phyloP scores from a whole-genome alignment of 2,113 vertebrate species.

The Rousettus leschenaultii region DNA sequence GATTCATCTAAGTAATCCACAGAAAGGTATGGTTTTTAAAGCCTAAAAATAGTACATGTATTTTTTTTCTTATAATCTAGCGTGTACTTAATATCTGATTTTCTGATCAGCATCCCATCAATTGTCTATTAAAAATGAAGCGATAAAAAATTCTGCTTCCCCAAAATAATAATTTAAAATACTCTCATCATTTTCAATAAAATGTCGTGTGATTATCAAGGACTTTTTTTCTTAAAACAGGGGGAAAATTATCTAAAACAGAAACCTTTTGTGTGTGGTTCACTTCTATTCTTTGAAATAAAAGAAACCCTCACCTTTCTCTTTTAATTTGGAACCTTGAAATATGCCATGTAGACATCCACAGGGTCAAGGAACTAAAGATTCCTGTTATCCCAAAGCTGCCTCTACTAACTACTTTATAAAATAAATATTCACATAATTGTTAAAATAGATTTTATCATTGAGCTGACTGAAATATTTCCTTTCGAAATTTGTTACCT shows the following conservation, averaged over 20 bases:
- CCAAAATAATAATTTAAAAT: neutral
- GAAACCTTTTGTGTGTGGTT: neutral
- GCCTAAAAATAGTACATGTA: neutral
- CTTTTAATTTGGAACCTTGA: neutral
- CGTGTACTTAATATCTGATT: neutral
- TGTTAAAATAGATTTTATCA: neutral
- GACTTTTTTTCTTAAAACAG: neutral
- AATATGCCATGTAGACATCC: neutral
- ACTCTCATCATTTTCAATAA: neutral
- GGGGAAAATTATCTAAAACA: neutral
- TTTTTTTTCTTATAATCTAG: neutral
- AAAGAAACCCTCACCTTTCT: neutral
- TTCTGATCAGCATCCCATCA: neutral
- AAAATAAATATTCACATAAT: neutral
- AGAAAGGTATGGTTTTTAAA: neutral
- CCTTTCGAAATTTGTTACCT: neutral
- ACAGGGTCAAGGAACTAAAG: neutral
- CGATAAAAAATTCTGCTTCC: neutral
- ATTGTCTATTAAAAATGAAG: neutral
- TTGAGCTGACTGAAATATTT: neutral
- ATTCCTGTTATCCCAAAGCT: neutral
- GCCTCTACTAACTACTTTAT: neutral
- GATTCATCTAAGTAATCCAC: neutral
- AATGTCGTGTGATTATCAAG: neutral
- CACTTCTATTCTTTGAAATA: conserved; percentile 10